Base-by-base conservation (phyloP, 2,797 vertebrate species). In the Dipus sagitta region DNA sequence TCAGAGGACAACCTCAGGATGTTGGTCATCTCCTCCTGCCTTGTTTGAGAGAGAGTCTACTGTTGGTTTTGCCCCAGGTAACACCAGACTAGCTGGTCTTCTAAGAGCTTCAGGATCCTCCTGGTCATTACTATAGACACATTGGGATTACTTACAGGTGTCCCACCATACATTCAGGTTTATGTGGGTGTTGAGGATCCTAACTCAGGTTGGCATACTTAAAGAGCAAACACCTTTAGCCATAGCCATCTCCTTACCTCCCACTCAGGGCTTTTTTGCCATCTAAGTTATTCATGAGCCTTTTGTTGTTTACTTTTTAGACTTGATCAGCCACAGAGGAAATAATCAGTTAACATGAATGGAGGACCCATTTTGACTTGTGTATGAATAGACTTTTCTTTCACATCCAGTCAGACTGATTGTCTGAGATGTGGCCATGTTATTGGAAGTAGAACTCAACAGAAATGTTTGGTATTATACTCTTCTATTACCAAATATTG, bases 401-500 rank as follows among this genome's bases (percentile, higher is more conserved):
- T 86, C 32, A 68, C 17, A 13, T 88, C 7, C 20, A 89, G 74
- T 24, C 10, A 74, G 11, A 26, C 2, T 62, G 21, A 26, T 72
- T 76, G 12, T 28, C 3, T 38, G 9, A 34, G 74, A 1, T n/a
- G 0, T n/a, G 74, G 60, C 77, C 68, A 6, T 24, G 7, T 82
- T 71, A 21, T 3, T 68, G 8, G 28, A 76, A 74, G 26, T 70
- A 54, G 30, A 28, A 28, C 77, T 47, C 47, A 47, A 5, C 47
- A 47, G 2, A 91, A 72, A 7, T 82, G 11, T 76, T 80, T 86
- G 26, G 24, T 68, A 26, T 92, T 84, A 74, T 88, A 82, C 14
- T 76, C 1, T 92, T 68, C 20, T 78, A n/a, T 87, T 94, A 75
- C 58, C 64, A 67, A 83, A 34, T 93, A 77, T 83, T 90, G 9